Conservation (phyloP, 2,888 invertebrate species). For the Sinopyrophorus schimmeli region DNA sequence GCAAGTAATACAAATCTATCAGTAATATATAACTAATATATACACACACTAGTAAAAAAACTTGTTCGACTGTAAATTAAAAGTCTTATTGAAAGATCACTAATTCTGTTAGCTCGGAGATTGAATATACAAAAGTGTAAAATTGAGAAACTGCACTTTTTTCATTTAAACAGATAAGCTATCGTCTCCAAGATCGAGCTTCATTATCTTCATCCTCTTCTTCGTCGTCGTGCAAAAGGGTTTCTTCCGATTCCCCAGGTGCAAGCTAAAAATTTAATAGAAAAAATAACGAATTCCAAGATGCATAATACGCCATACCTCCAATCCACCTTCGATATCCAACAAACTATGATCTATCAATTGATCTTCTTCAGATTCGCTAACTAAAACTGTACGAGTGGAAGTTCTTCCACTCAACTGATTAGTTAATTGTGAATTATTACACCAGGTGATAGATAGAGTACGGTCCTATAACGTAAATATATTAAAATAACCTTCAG, state of each 20-base stretch:
- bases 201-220: constrained; percentile 86
- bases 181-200: constrained; percentile 90
- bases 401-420: constrained; percentile 44
- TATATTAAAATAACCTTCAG: constrained; percentile 1
- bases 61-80: not conserved
- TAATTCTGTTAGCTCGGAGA: constrained; percentile 10
- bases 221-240: constrained; percentile 78
- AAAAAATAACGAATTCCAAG: not conserved
- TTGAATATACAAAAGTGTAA: constrained; percentile 30
- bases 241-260: constrained; percentile 62
- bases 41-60: too few relatives aligned
- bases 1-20: not conserved
- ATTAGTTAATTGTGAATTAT: constrained; percentile 43
- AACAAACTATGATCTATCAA: constrained; percentile 51
- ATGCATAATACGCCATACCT: constrained; percentile 42
- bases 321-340: constrained; percentile 55
- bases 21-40: too few relatives aligned
- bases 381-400: constrained; percentile 48
- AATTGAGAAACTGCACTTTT: constrained; percentile 23
- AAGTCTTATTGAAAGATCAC: constrained; percentile 1
- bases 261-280: constrained; percentile 40
- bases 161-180: constrained; percentile 50
- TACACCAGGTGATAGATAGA: constrained; percentile 54
- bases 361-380: constrained; percentile 55
- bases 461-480: constrained; percentile 49